These are phyloP conservation scores for Amphiprion ocellaris DNA, from an alignment of 2,113 vertebrate species.

Conservation along the genomic window DNA sequence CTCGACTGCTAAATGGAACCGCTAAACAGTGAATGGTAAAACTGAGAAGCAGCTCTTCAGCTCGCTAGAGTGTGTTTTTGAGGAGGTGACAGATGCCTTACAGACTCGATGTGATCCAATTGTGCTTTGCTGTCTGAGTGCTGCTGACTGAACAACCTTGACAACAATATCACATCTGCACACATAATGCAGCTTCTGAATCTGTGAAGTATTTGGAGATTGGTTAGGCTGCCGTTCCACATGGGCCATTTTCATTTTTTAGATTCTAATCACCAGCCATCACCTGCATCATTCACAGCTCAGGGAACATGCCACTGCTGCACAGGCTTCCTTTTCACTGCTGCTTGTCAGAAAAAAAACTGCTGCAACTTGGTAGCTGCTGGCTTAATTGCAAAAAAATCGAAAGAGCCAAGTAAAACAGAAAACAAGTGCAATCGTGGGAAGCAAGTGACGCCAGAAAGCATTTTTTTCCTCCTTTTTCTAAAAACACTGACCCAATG, in stretches of 20 bases:
- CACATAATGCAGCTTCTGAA: background rate
- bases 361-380: background rate
- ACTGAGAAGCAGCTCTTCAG: background rate
- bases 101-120: constrained; percentile 6
- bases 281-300: background rate
- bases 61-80: background rate
- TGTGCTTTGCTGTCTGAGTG: background rate
- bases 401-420: background rate
- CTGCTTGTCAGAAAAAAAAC: background rate
- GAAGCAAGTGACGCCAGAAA: background rate
- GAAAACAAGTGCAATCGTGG: background rate
- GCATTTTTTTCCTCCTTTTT: background rate
- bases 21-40: constrained; percentile 1
- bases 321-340: background rate
- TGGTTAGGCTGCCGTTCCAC: background rate
- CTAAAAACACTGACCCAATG: background rate
- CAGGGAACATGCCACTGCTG: background rate
- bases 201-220: background rate
- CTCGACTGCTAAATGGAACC: background rate
- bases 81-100: background rate
- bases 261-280: background rate
- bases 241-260: background rate
- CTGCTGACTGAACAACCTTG: background rate
- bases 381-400: constrained; percentile 1
- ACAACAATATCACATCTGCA: background rate